Percentiles rank a stretch among this genome's conserved stretches.
phyloP scores from a whole-genome alignment of 2,888 invertebrate genomes.

The Melieria picta region DNA sequence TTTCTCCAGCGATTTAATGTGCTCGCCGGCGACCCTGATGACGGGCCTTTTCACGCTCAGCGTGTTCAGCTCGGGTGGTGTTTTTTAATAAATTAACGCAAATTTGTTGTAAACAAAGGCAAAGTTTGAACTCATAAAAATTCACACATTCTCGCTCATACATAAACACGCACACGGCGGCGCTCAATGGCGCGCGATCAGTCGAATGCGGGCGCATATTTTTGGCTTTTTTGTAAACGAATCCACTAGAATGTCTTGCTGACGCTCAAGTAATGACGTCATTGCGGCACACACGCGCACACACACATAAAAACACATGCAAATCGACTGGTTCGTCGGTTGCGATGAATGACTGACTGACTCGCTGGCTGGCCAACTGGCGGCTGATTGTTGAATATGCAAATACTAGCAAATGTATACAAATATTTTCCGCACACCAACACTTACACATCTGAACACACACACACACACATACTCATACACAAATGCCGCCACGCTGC shows the following conservation, averaged over 20 bases:
- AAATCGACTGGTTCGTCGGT: too few relatives aligned
- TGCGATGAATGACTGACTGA: too few relatives aligned
- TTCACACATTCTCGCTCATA: neutral
- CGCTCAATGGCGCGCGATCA: neutral
- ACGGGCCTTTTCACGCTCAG: too few relatives aligned
- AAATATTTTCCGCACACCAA: too few relatives aligned
- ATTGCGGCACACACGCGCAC: conserved; percentile 7
- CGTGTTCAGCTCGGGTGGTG: neutral
- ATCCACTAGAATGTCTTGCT: conserved; percentile 18
- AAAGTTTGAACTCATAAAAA: conserved; percentile 21
- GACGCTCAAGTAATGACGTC: conserved; percentile 45
- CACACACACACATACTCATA: too few relatives aligned
- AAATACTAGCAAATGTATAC: too few relatives aligned
- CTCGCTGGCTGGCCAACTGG: too few relatives aligned
- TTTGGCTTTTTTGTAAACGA: neutral
- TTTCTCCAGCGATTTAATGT: too few relatives aligned
- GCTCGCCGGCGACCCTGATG: too few relatives aligned
- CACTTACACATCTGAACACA: too few relatives aligned
- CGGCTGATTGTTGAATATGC: too few relatives aligned
- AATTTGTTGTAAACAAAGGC: conserved; percentile 9
- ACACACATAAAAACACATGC: neutral
- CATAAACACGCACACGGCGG: neutral
- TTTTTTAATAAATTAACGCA: conserved; percentile 18
- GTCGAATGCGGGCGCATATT: neutral
- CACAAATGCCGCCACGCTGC: neutral